Conservation (phyloP, 1,140 invertebrate species). For the Neodiprion lecontei region DNA sequence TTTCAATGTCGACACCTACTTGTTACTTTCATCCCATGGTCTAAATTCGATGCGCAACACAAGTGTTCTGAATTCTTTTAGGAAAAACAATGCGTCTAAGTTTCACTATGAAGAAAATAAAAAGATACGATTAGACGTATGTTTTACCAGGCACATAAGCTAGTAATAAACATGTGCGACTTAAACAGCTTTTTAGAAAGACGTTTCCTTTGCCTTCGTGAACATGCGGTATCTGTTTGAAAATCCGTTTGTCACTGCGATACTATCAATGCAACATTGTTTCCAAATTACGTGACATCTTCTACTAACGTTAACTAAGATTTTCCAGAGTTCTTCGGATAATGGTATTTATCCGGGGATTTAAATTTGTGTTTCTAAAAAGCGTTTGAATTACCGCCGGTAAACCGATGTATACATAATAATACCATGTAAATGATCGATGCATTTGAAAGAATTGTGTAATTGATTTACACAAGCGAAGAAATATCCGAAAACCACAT, state of each 20-base stretch:
- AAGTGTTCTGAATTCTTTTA: too few species aligned
- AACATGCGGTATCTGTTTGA: neutral
- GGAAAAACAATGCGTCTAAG: neutral
- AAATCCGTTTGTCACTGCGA: neutral
- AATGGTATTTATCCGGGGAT: neutral
- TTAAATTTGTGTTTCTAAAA: neutral
- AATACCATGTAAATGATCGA: too few species aligned
- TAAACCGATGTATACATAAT: too few species aligned
- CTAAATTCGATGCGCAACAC: too few species aligned
- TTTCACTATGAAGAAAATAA: neutral
- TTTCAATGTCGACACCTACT: too few species aligned
- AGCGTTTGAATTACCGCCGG: neutral
- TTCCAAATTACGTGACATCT: neutral
- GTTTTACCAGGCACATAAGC: neutral
- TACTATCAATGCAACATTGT: neutral
- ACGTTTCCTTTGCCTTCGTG: neutral
- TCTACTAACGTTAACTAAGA: too few species aligned
- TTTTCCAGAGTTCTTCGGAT: neutral
- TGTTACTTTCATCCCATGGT: too few species aligned
- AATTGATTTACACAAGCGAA: too few species aligned
- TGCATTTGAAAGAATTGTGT: too few species aligned
- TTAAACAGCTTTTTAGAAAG: neutral
- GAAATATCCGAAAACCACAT: neutral
- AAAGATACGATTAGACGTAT: neutral
- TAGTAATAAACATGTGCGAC: conserved; percentile 1